Conservation (phyloP, 2,797 vertebrate genomes). For the Gymnoscopelus microlampas region DNA sequence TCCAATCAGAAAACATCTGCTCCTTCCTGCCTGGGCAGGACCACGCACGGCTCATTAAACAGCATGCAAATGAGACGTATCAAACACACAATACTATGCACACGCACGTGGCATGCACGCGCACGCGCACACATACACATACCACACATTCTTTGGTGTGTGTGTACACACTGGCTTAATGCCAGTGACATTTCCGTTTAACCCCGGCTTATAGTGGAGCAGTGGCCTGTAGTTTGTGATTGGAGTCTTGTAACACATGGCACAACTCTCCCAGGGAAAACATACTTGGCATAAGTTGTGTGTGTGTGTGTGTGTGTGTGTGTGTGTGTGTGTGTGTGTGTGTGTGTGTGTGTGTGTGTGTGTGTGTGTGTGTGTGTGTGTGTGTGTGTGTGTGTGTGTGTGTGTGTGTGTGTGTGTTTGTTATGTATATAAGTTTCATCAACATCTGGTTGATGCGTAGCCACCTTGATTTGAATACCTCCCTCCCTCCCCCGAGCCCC, state of each 20-base stretch:
- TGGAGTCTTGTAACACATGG: constrained; percentile 27
- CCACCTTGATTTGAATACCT: too few species aligned
- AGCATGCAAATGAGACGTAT: constrained; percentile 47
- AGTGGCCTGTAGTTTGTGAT: constrained; percentile 1
- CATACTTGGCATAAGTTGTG: constrained; percentile 33
- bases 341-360: constrained; percentile 25
- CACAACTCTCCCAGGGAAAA: constrained; percentile 23
- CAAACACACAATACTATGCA: not conserved
- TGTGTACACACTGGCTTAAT: not conserved
- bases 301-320: not conserved
- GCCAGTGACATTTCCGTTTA: constrained; percentile 33
- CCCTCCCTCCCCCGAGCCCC: too few species aligned
- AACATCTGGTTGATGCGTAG: too few species aligned
- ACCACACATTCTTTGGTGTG: constrained; percentile 2
- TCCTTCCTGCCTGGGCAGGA: constrained; percentile 52
- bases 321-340: constrained; percentile 17
- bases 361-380: constrained; percentile 8
- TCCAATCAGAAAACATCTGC: constrained; percentile 64
- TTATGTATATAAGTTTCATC: not conserved
- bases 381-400: constrained; percentile 8
- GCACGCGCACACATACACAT: not conserved
- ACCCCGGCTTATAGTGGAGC: constrained; percentile 29
- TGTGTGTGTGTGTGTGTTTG: constrained; percentile 2
- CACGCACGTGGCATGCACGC: not conserved
- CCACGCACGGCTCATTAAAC: constrained; percentile 48